phyloP scores from a whole-genome alignment of 2,888 invertebrate genomes.

The Agrotis ipsilon region DNA sequence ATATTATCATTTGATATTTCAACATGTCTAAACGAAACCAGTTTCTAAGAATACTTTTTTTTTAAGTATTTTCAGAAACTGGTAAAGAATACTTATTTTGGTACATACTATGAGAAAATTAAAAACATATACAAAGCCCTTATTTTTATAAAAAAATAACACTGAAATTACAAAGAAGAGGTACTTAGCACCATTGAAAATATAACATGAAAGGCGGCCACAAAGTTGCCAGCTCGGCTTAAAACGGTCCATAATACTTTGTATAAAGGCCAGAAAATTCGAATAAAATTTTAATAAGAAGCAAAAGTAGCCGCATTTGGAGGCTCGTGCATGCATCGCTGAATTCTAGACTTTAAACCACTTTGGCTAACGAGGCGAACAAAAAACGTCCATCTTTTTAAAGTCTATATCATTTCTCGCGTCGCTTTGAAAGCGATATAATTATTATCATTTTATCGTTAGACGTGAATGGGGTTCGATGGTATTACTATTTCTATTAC shows the following conservation, averaged over 20 bases:
- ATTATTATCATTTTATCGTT: slow-evolving; percentile 23
- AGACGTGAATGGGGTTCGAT: background rate
- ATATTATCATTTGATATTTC: slow-evolving; percentile 11
- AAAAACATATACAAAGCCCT: slow-evolving; percentile 18
- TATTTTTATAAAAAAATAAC: slow-evolving; percentile 38
- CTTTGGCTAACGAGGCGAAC: slow-evolving; percentile 56
- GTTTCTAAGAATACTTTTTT: background rate
- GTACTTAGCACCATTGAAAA: slow-evolving; percentile 44
- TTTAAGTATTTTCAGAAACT: too few relatives aligned
- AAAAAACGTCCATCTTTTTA: slow-evolving; percentile 48
- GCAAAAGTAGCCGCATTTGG: slow-evolving; percentile 54
- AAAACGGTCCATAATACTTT: slow-evolving; percentile 40
- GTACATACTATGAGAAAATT: slow-evolving; percentile 1
- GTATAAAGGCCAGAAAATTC: slow-evolving; percentile 37
- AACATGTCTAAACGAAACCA: slow-evolving; percentile 5
- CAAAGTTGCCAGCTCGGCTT: slow-evolving; percentile 41
- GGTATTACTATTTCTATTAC: background rate
- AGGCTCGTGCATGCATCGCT: slow-evolving; percentile 54
- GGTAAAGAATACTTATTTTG: slow-evolving; percentile 9
- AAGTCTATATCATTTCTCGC: slow-evolving; percentile 41
- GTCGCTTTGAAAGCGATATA: slow-evolving; percentile 25
- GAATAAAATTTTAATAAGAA: slow-evolving; percentile 59
- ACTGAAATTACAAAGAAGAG: slow-evolving; percentile 23
- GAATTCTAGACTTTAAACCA: slow-evolving; percentile 57
- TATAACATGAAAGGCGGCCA: slow-evolving; percentile 25